Base-by-base conservation (phyloP, 2,888 invertebrate genomes). In the Erebia ligea region DNA sequence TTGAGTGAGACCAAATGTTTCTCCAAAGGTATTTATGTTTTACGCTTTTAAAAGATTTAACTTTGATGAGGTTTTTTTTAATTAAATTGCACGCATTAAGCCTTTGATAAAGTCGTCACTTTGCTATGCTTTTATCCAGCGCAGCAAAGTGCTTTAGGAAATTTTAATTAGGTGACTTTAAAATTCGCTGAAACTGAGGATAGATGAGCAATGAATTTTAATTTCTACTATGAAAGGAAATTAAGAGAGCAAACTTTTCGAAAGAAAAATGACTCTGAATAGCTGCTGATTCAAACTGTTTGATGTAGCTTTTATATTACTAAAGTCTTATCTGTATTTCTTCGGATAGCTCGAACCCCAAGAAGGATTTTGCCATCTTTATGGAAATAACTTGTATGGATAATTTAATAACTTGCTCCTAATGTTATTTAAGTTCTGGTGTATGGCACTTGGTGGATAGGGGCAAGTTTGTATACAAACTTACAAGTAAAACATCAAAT, bases 111-210 rank as follows among this genome's bases (percentile, higher is more conserved):
- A 34, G 50, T 25, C 13, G 42, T 9, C 8, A 21, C 54, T 48
- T 64, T 69, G 40, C 50, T 21, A 57, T 62, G 58, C 42, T 45
- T 69, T 70, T 70, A 63, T 17, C 34, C 8, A 25, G 58, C 45
- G 48, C 3, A 59, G 67, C 15, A 21, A 42, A 62, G 21, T 57
- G 61, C 56, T 68, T 72, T 72, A 67, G 68, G 62, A 73, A 71
- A 67, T 66, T 68, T 68, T 71, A 71, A 73, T 73, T 70, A 73
- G 71, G 59, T 65, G 58, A 73, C 62, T 70, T 67, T 67, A 50
- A 59, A 69, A 71, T 73, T 70, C 59, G 25, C 59, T 42, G 45
- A 68, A 65, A 48, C 58, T 67, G 54, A 50, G 57, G 45, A 17
- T 63, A 25, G 54, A 48, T 52, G 25, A 34, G 21, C 11, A 11